Conservation (phyloP, 2,113 vertebrate genomes). For the Tringa solitaria region DNA sequence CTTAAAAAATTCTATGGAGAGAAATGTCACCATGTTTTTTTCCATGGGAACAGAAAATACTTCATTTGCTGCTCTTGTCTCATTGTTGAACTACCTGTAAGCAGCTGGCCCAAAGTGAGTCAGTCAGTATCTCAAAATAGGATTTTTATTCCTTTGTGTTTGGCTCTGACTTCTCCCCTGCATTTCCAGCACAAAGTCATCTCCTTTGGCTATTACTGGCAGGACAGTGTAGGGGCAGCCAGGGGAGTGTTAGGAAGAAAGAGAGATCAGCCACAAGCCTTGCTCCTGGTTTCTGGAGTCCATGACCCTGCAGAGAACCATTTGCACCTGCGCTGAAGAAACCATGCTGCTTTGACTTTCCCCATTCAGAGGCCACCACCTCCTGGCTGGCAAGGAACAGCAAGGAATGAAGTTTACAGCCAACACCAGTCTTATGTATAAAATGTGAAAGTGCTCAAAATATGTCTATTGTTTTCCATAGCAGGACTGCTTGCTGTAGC, state of each 20-base stretch:
- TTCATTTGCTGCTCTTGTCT: neutral
- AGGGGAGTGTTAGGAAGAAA: neutral
- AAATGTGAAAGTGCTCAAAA: neutral
- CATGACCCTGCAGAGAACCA: neutral
- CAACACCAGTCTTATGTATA: neutral
- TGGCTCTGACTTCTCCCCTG: neutral
- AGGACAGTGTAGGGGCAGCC: neutral
- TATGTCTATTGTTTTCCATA: neutral
- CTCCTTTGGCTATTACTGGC: neutral
- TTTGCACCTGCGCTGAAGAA: neutral
- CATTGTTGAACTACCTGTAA: neutral
- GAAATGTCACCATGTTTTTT: slow-evolving; percentile 23
- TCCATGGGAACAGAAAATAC: neutral
- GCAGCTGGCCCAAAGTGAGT: neutral
- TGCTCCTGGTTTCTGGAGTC: neutral
- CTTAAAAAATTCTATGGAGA: slow-evolving; percentile 3
- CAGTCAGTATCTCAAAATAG: neutral
- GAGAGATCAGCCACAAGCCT: neutral
- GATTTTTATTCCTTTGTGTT: neutral
- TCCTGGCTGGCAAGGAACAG: neutral
- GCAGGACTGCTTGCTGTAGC: neutral
- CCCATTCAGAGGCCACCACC: neutral
- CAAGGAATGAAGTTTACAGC: neutral
- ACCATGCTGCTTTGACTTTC: neutral
- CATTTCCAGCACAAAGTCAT: neutral